These are phyloP conservation scores for Sebastes iracundus DNA, from an alignment of 2,797 vertebrate genomes.

Conservation along the genomic window DNA sequence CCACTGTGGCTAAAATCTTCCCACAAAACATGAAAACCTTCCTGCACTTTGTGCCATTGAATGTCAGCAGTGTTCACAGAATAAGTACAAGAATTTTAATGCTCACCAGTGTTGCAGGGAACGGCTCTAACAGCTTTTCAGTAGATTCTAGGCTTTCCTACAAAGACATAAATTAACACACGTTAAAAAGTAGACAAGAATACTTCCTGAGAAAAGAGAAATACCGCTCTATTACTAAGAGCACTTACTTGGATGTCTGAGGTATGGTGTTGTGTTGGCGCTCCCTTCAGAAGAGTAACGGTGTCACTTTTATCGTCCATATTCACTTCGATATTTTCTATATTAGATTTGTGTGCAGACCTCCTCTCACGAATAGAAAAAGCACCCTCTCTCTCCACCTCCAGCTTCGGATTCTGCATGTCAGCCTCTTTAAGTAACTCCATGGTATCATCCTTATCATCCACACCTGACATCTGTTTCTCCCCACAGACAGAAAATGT, in stretches of 20 bases:
- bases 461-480: conserved; percentile 43
- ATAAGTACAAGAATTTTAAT: not conserved
- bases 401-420: conserved; percentile 27
- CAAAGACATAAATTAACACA: conserved; percentile 38
- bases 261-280: conserved; percentile 14
- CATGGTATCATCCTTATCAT: conserved; percentile 76
- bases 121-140: conserved; percentile 81
- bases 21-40: not conserved
- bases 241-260: conserved; percentile 67
- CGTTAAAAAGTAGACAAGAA: not conserved
- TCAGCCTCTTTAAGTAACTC: conserved; percentile 81
- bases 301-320: conserved; percentile 49
- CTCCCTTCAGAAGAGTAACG: conserved; percentile 43
- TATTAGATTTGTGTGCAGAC: conserved; percentile 15
- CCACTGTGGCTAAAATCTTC: not conserved
- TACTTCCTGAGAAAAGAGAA: not conserved
- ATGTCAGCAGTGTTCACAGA: not conserved
- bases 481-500: conserved; percentile 41
- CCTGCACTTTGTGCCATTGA: not conserved
- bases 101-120: conserved; percentile 74
- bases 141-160: conserved; percentile 84
- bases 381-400: not conserved
- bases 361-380: conserved; percentile 15
- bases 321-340: conserved; percentile 6
- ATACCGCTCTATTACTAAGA: too few species aligned